Percentiles rank a stretch among this genome's conserved stretches.
Evolutionary conservation across 1,140 invertebrate species (phyloP).

Genomic region (Leucophenga varia): DNA sequence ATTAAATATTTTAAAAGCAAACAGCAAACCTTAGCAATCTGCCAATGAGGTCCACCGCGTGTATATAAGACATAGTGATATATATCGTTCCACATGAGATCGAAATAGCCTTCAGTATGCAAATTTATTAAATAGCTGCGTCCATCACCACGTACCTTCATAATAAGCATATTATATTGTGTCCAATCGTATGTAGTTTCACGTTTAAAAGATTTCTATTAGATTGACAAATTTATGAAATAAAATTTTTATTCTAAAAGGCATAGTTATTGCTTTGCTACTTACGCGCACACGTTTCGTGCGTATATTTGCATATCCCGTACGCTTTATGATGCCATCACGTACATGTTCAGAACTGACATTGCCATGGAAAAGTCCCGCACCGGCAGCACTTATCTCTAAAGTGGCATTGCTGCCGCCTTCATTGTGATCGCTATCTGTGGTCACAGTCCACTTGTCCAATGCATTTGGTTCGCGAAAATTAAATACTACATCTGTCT

Average conservation of each 20-base stretch:
- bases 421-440: conserved; percentile 77
- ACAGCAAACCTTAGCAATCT: conserved; percentile 72
- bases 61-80: conserved; percentile 84
- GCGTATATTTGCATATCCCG: conserved; percentile 79
- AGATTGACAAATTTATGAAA: no score
- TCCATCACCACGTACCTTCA: conserved; percentile 89
- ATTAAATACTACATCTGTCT: conserved; percentile 69
- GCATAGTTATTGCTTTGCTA: conserved; percentile 8
- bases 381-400: conserved; percentile 66
- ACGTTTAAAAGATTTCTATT: conserved; percentile 81
- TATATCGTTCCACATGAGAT: conserved; percentile 82
- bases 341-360: conserved; percentile 71
- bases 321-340: conserved; percentile 72
- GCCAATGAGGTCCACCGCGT: conserved; percentile 96
- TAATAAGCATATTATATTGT: conserved; percentile 78
- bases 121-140: conserved; percentile 82
- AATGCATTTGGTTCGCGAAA: conserved; percentile 67
- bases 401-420: conserved; percentile 74
- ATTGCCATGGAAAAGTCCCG: conserved; percentile 76
- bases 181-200: conserved; percentile 71
- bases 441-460: conserved; percentile 72
- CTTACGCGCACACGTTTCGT: conserved; percentile 66
- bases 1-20: no score
- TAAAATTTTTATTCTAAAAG: background rate
- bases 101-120: conserved; percentile 67